phyloP scores from a whole-genome alignment of 1,140 invertebrate species.

The Ganaspis sp. region DNA sequence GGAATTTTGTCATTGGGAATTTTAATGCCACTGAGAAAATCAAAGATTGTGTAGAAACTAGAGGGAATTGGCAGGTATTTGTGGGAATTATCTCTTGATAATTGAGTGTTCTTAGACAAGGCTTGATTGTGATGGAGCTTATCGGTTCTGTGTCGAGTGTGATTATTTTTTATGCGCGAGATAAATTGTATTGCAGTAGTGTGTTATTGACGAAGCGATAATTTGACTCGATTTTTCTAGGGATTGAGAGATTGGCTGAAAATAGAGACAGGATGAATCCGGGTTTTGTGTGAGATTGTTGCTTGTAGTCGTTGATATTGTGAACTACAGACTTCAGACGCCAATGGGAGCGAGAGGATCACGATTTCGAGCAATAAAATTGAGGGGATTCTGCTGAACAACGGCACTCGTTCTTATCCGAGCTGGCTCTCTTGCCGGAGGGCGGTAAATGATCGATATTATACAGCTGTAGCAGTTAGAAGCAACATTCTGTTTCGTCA shows the following conservation, averaged over 20 bases:
- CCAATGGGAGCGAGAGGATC: slow-evolving; percentile 11
- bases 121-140: not conserved
- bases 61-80: no score
- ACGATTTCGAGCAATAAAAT: slow-evolving; percentile 9
- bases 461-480: not conserved
- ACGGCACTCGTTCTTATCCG: slow-evolving; percentile 8
- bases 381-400: not conserved
- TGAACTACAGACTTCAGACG: not conserved
- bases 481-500: not conserved
- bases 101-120: not conserved
- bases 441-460: slow-evolving; percentile 13
- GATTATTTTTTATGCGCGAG: slow-evolving; percentile 1
- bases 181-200: not conserved
- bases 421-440: not conserved
- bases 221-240: not conserved
- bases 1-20: no score
- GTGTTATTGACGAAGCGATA: not conserved
- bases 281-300: not conserved
- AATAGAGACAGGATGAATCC: not conserved
- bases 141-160: not conserved
- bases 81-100: not conserved
- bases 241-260: not conserved
- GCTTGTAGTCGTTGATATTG: not conserved
- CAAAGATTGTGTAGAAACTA: no score
- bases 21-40: no score